Percentiles rank a stretch among this genome's conserved stretches.
Conservation (phyloP, 2,888 invertebrate species). For the Papilio demoleus region DNA sequence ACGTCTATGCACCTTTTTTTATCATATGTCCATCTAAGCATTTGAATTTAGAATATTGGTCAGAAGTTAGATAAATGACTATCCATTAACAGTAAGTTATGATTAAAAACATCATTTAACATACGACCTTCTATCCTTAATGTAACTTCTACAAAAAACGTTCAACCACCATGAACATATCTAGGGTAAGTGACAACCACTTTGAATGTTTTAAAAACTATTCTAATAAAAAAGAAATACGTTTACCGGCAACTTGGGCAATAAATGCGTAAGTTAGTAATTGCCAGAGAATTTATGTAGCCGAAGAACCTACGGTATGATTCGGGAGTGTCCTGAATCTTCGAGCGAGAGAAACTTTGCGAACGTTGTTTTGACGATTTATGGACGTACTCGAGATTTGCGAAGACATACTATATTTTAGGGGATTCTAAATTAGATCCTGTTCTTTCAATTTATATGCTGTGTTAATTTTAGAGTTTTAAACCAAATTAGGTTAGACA, state of each 20-base stretch:
- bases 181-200: constrained; percentile 58
- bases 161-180: constrained; percentile 43
- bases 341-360: constrained; percentile 20
- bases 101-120: not conserved
- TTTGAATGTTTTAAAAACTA: constrained; percentile 62
- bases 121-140: too few relatives aligned
- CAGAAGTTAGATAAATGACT: too few relatives aligned
- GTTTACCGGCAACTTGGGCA: constrained; percentile 49
- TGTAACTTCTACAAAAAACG: not conserved
- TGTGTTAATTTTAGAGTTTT: not conserved
- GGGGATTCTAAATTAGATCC: constrained; percentile 31
- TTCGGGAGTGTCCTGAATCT: constrained; percentile 49
- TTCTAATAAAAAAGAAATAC: constrained; percentile 53
- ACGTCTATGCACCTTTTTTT: too few relatives aligned
- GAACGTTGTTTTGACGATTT: constrained; percentile 32
- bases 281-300: constrained; percentile 51
- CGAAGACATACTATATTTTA: constrained; percentile 29
- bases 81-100: not conserved
- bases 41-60: too few relatives aligned
- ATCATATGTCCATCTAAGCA: too few relatives aligned
- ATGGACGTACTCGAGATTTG: constrained; percentile 33
- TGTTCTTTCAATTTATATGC: constrained; percentile 30
- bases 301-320: constrained; percentile 51
- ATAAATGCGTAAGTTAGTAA: constrained; percentile 52
- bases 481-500: not conserved